Evolutionary conservation across 1,140 invertebrate species (phyloP).

Genomic region (Drosophila gunungcola): DNA sequence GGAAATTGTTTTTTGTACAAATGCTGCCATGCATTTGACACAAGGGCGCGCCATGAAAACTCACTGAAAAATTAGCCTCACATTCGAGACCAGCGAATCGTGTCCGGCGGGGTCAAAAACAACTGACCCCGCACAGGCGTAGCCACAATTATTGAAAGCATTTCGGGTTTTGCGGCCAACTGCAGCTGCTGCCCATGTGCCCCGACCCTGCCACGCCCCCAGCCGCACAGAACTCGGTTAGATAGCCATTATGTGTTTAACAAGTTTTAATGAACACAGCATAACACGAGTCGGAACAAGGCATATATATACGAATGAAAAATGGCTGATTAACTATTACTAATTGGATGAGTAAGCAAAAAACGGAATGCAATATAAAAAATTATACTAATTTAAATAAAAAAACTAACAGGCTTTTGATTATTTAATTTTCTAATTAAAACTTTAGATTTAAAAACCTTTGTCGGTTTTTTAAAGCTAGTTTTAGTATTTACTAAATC

Average conservation of each 20-base stretch:
- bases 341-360: conserved; percentile 25
- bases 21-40: conserved; percentile 56
- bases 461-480: too few relatives aligned
- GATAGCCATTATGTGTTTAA: conserved; percentile 68
- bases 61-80: conserved; percentile 66
- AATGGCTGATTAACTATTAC: conserved; percentile 20
- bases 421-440: background rate
- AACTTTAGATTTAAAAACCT: too few relatives aligned
- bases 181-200: conserved; percentile 24
- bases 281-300: conserved; percentile 22
- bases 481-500: too few relatives aligned
- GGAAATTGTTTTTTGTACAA: conserved; percentile 32
- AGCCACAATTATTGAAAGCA: conserved; percentile 75
- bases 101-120: conserved; percentile 42
- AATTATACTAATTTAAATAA: background rate
- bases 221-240: conserved; percentile 43
- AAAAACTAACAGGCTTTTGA: background rate
- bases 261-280: conserved; percentile 76
- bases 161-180: conserved; percentile 57
- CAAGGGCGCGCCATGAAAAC: conserved; percentile 43
- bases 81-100: conserved; percentile 52
- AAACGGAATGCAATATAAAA: background rate
- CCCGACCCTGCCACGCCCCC: conserved; percentile 4
- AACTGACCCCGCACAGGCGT: conserved; percentile 32
- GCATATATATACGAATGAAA: background rate